These are phyloP conservation scores for Pithys albifrons DNA, from an alignment of 2,113 vertebrate species.

Conservation along the genomic window DNA sequence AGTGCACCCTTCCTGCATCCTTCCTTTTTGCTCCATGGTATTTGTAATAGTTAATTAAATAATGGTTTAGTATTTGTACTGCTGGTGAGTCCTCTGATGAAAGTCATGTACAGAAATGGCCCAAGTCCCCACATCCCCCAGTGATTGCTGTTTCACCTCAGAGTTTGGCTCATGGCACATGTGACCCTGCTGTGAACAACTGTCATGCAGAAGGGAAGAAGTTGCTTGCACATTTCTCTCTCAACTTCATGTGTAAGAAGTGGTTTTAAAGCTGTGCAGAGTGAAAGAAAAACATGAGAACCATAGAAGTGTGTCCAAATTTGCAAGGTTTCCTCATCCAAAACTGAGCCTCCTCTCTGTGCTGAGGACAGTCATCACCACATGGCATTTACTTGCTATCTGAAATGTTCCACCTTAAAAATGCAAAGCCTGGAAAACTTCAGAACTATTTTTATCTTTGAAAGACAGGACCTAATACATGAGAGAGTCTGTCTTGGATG, in stretches of 20 bases:
- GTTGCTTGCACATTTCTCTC: not conserved
- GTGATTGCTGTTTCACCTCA: not conserved
- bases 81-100: not conserved
- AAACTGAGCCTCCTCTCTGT: not conserved
- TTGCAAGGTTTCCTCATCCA: not conserved
- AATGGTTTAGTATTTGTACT: not conserved
- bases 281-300: not conserved
- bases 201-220: not conserved
- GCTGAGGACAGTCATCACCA: not conserved
- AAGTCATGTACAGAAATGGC: not conserved
- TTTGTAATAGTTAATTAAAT: not conserved
- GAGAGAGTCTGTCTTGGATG: constrained; percentile 25
- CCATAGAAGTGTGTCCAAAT: not conserved
- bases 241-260: not conserved
- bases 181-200: not conserved
- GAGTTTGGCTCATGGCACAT: not conserved
- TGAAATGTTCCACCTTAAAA: constrained; percentile 23
- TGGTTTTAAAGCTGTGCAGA: not conserved
- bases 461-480: constrained; percentile 1
- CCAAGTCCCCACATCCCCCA: not conserved
- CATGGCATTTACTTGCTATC: not conserved
- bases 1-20: not conserved
- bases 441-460: not conserved
- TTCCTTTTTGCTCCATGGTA: not conserved
- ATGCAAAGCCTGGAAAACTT: not conserved